A percentile compares a stretch with the other conserved stretches of the same genome.
These are phyloP conservation scores for Artemisiospiza belli DNA, from an alignment of 2,113 vertebrate species.

Conservation along the genomic window DNA sequence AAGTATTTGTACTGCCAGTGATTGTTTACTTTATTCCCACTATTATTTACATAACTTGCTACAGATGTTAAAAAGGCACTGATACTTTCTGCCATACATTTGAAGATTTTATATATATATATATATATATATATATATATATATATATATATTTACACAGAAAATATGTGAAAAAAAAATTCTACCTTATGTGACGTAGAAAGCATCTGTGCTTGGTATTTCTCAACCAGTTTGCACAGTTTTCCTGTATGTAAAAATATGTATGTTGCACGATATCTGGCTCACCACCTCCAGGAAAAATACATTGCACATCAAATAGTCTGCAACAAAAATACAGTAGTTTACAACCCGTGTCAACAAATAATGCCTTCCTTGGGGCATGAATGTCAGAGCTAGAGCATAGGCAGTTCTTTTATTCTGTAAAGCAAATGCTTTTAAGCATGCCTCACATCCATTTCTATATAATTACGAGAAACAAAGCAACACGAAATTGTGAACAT, in stretches of 20 bases:
- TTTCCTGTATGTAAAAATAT: slow-evolving; percentile 13
- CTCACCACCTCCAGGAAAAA: background rate
- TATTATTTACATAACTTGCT: background rate
- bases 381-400: background rate
- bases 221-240: background rate
- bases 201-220: background rate
- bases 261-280: background rate
- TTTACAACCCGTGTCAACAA: slow-evolving; percentile 17
- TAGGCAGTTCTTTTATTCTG: background rate
- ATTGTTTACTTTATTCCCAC: background rate
- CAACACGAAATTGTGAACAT: background rate
- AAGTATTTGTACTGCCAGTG: background rate
- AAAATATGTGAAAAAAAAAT: background rate
- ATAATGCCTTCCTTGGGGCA: slow-evolving; percentile 19
- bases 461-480: slow-evolving; percentile 33
- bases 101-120: background rate
- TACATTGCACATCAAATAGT: background rate
- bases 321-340: slow-evolving; percentile 9
- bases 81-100: background rate
- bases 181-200: background rate
- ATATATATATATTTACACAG: background rate
- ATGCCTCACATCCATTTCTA: slow-evolving; percentile 7
- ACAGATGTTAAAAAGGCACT: background rate
- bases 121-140: too few relatives aligned
- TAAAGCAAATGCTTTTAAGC: slow-evolving; percentile 24